Conservation (phyloP, 2,113 vertebrate genomes). For the Tragelaphus buxtoni region DNA sequence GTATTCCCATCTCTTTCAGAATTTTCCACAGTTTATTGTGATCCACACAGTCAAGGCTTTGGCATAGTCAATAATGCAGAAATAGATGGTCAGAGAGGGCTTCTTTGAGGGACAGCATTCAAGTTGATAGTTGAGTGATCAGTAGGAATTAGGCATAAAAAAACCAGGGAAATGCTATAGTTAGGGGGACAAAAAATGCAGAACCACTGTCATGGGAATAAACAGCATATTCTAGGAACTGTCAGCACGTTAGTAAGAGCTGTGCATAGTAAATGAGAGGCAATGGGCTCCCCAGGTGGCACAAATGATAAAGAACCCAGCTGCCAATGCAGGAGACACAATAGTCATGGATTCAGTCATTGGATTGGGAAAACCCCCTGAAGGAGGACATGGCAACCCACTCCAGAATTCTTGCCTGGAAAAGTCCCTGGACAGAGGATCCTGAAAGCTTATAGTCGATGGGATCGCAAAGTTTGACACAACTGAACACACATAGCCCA, state of each 20-base stretch:
- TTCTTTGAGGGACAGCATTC: background rate
- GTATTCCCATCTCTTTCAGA: background rate
- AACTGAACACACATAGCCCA: background rate
- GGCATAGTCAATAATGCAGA: background rate
- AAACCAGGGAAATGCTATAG: background rate
- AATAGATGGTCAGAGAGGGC: background rate
- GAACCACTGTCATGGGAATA: background rate
- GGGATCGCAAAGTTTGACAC: background rate
- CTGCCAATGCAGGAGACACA: background rate
- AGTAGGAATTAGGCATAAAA: background rate
- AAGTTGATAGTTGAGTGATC: background rate
- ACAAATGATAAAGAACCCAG: background rate
- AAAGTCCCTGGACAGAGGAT: background rate
- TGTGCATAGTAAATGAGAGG: background rate
- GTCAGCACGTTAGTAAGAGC: background rate
- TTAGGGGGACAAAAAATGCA: background rate
- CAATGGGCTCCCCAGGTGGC: background rate
- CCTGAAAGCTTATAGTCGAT: background rate
- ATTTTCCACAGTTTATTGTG: background rate
- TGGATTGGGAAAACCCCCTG: background rate
- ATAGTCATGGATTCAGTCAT: background rate
- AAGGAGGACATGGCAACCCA: background rate
- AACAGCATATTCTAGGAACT: background rate
- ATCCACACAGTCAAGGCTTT: background rate
- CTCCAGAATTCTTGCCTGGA: background rate